A percentile compares a stretch with the other conserved stretches of the same genome.
phyloP scores from a whole-genome alignment of 2,113 vertebrate genomes.

The Pandion haliaetus region DNA sequence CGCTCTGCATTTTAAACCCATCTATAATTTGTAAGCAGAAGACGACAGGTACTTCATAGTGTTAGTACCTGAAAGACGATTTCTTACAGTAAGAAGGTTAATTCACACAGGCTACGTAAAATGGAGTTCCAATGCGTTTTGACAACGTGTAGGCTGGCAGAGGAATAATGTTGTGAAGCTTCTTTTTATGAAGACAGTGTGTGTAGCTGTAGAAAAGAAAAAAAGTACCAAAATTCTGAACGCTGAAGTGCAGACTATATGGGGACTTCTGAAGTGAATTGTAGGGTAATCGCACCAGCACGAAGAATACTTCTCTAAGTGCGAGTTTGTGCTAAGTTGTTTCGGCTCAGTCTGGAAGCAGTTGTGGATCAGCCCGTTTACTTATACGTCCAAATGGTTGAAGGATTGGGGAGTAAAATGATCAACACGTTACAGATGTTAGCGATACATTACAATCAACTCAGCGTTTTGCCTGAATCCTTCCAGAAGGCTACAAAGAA shows the following conservation, averaged over 20 bases:
- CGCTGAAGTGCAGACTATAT: neutral
- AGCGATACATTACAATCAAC: neutral
- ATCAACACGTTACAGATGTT: neutral
- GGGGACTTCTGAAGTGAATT: neutral
- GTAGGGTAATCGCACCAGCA: neutral
- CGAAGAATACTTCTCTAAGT: neutral
- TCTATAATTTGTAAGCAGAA: neutral
- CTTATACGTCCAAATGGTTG: neutral
- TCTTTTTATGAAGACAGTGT: neutral
- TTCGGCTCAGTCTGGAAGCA: neutral
- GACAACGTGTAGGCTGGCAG: neutral
- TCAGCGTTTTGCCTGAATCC: neutral
- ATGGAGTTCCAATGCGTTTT: neutral
- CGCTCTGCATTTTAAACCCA: neutral
- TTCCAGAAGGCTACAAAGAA: neutral
- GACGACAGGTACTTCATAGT: neutral
- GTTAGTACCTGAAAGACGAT: neutral
- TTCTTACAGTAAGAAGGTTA: neutral
- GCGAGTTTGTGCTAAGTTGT: neutral
- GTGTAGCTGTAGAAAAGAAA: neutral
- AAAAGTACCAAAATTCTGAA: neutral
- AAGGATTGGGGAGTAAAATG: neutral
- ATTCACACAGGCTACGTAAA: neutral
- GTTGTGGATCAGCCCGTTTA: neutral
- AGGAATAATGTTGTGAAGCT: neutral